Percentiles rank a stretch among this genome's conserved stretches.
Conservation (phyloP, 2,888 invertebrate genomes). For the Ochlodes sylvanus region DNA sequence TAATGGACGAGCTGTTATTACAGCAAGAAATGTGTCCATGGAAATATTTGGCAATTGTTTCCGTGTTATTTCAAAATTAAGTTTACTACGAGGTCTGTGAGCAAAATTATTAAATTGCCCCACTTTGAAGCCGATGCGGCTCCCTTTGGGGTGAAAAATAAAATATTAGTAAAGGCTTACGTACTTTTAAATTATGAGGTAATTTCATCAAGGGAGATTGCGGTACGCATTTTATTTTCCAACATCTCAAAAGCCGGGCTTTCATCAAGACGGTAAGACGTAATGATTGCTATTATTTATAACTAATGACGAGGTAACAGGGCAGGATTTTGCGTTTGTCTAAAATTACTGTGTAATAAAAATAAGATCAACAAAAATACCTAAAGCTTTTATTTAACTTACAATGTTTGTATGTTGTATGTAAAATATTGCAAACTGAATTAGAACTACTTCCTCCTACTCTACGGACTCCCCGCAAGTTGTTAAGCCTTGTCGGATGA, state of each 20-base stretch:
- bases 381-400: not conserved
- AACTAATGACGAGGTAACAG: conserved; percentile 29
- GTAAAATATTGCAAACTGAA: too few relatives aligned
- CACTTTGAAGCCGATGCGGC: conserved; percentile 54
- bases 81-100: conserved; percentile 66
- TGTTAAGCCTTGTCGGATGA: too few relatives aligned
- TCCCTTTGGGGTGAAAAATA: conserved; percentile 44
- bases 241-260: conserved; percentile 32
- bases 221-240: conserved; percentile 42
- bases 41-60: conserved; percentile 72
- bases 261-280: conserved; percentile 34
- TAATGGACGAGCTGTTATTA: conserved; percentile 60
- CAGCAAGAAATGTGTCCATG: conserved; percentile 67
- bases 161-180: conserved; percentile 43
- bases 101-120: conserved; percentile 73
- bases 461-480: too few relatives aligned
- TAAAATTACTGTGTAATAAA: conserved; percentile 17
- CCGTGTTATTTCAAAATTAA: conserved; percentile 75
- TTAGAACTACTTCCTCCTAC: too few relatives aligned
- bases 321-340: conserved; percentile 23
- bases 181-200: conserved; percentile 42
- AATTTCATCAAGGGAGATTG: conserved; percentile 43
- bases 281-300: conserved; percentile 39
- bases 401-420: too few relatives aligned
- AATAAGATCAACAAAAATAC: conserved; percentile 4